Evolutionary conservation across 2,888 invertebrate genomes (phyloP), one percentile per base, ranked within the genome.

Genomic region (Molorchus minor): DNA sequence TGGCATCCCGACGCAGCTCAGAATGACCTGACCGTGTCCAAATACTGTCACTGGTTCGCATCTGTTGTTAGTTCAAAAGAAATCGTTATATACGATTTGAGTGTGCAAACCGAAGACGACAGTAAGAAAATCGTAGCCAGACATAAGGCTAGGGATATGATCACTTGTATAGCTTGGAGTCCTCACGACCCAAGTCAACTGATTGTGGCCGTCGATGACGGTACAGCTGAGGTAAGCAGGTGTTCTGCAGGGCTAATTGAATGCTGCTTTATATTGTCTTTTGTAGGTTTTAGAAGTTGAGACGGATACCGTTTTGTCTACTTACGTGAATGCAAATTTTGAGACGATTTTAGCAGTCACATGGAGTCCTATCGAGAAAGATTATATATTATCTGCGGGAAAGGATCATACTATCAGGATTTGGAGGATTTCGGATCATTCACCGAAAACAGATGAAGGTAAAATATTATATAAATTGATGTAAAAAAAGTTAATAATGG

Each of bases 1-100:
- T 93, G 92, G 92, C 92, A 93, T 79, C 91, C 92, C 0, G 81
- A 83, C 46, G 85, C 86, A 63, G 88, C 87, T 0, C 83, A 84
- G 0, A 81, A 80, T 17, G 86, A 86, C 35, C 77, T 79, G 10
- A 82, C 80, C 19, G 19, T 40, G 15, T 64, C 67, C 78, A 82
- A 81, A 0, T 84, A 84, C 70, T 81, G 82, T 56, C 82, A 88
- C 77, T 87, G 89, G 78, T 79, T 93, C 29, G 89, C 91, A 0
- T 78, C 85, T 3, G 86, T 86, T 30, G 86, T 86, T 19, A 84
- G 82, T 57, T 82, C 83, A 21, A 69, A 76, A 5, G 70, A 70
- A n/a, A 79, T 89, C 47, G 78, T 83, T 16, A 79, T 89, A 17
- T 84, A 84, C 49, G 84, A 86, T 64, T 68, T 71, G 29, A 49